A percentile compares a stretch with the other conserved stretches of the same genome.
Evolutionary conservation across 37 sponge, comb jelly and placozoan species (phyloP).

Genomic region (Chondrosia reniformis): DNA sequence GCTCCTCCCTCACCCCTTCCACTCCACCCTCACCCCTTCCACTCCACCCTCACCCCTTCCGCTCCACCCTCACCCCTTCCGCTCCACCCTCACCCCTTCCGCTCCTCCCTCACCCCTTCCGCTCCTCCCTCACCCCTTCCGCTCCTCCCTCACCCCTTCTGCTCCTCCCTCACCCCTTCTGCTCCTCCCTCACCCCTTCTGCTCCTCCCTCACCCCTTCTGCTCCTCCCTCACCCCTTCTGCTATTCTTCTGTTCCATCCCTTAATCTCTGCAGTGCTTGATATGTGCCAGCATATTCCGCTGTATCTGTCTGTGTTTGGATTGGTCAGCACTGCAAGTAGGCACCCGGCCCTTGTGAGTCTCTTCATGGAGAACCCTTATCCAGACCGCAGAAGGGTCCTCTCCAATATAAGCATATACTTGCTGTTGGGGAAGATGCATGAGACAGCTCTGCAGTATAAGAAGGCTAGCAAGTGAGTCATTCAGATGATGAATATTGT

Average conservation of each 20-base stretch:
- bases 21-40: background rate
- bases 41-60: background rate
- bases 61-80: background rate
- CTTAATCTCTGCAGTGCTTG: conserved; percentile 66
- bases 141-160: no score
- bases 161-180: no score
- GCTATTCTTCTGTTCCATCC: no score
- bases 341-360: conserved; percentile 27
- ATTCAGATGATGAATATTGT: no score
- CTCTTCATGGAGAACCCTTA: conserved; percentile 32
- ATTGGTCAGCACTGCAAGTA: conserved; percentile 41
- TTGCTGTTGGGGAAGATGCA: conserved; percentile 46
- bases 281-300: conserved; percentile 78
- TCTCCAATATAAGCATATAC: conserved; percentile 10
- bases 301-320: conserved; percentile 64
- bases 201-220: background rate
- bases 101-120: background rate
- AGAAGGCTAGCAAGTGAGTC: conserved; percentile 53
- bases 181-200: no score
- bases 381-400: background rate
- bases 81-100: background rate
- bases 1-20: background rate
- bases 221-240: no score
- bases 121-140: no score
- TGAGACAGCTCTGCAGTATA: conserved; percentile 36